Evolutionary conservation across 2,797 vertebrate genomes (phyloP).

Genomic region (Takifugu ocellatus): DNA sequence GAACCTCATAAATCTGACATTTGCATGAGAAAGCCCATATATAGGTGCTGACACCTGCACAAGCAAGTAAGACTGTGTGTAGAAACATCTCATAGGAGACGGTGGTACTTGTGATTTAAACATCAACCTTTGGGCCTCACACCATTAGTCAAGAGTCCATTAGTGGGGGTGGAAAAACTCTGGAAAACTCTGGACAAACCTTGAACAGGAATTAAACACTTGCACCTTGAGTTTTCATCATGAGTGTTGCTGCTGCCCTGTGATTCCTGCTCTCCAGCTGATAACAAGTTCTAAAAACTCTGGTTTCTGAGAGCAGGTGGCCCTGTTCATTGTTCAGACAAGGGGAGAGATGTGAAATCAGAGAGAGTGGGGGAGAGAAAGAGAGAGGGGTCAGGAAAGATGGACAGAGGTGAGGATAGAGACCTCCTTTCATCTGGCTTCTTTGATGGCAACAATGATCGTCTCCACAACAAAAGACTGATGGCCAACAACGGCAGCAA

Average conservation of each 20-base stretch:
- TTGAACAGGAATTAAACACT: too few species aligned
- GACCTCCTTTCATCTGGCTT: conserved; percentile 72
- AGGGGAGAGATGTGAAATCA: conserved; percentile 57
- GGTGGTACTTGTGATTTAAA: too few species aligned
- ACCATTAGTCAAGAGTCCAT: too few species aligned
- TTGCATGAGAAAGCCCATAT: conserved; percentile 44
- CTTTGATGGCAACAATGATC: conserved; percentile 70
- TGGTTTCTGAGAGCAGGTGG: conserved; percentile 60
- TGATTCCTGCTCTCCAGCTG: neutral
- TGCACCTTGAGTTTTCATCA: too few species aligned
- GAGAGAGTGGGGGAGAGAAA: conserved; percentile 46
- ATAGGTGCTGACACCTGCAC: conserved; percentile 16
- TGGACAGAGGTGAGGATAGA: conserved; percentile 72
- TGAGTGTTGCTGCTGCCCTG: too few species aligned
- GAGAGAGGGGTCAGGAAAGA: conserved; percentile 56
- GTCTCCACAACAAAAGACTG: conserved; percentile 66
- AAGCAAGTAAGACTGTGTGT: conserved; percentile 4
- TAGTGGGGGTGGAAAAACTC: too few species aligned
- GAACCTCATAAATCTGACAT: conserved; percentile 71
- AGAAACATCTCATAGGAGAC: too few species aligned
- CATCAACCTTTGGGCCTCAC: too few species aligned
- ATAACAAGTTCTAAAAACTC: conserved; percentile 24
- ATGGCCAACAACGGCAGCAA: conserved; percentile 51
- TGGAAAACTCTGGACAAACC: too few species aligned
- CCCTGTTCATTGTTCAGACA: conserved; percentile 65